Evolutionary conservation across 2,797 vertebrate species (phyloP).

Genomic region (Syndactyla subalaris): DNA sequence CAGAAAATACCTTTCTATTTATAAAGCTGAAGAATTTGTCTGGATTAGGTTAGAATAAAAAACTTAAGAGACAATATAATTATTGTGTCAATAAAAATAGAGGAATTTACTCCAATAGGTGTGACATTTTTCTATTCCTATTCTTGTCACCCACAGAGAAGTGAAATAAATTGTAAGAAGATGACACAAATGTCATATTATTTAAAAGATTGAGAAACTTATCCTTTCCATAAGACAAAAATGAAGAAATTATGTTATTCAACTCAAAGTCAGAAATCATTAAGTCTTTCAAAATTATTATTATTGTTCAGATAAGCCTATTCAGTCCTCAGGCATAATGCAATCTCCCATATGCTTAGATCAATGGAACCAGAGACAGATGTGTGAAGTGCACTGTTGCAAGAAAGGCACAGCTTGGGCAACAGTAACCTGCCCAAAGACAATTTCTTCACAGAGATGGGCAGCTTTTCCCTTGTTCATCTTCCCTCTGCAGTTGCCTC

Average conservation of each 20-base stretch:
- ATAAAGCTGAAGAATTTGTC: background rate
- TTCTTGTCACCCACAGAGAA: background rate
- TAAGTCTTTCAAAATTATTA: background rate
- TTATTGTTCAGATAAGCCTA: conserved; percentile 15
- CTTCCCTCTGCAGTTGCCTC: background rate
- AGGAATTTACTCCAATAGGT: background rate
- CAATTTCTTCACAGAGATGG: background rate
- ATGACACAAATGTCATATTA: background rate
- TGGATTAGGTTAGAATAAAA: background rate
- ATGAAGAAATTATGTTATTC: background rate
- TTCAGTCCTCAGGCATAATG: background rate
- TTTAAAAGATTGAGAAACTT: background rate
- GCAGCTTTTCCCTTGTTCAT: background rate
- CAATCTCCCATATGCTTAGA: conserved; percentile 10
- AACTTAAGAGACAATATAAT: background rate
- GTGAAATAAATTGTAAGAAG: background rate
- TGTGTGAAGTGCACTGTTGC: background rate
- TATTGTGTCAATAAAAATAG: background rate
- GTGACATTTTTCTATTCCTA: background rate
- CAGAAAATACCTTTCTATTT: background rate
- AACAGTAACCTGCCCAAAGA: background rate
- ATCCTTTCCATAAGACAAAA: background rate
- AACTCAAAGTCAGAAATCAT: background rate
- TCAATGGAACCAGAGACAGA: background rate
- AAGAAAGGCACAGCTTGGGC: background rate